phyloP scores from a whole-genome alignment of 92 coral and sea anemone genomes.

The Plumapathes pennacea region DNA sequence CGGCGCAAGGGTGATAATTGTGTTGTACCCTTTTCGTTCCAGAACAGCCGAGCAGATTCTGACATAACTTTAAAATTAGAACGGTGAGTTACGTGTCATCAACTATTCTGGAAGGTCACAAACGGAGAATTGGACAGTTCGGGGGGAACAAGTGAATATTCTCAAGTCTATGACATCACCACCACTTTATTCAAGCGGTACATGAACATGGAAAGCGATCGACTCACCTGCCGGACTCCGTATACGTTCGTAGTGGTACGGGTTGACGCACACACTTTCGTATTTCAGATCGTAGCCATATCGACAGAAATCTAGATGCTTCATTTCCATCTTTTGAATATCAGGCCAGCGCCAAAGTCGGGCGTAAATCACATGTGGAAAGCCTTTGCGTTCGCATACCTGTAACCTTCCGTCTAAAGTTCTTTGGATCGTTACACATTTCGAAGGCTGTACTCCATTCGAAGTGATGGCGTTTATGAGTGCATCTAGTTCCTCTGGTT shows the following conservation, averaged over 20 bases:
- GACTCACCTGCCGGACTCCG: slow-evolving; percentile 91
- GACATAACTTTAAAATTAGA: no score
- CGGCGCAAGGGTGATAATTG: no score
- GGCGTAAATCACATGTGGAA: slow-evolving; percentile 99
- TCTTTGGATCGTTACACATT: slow-evolving; percentile 98
- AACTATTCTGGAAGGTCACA: no score
- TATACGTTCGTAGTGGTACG: slow-evolving; percentile 97
- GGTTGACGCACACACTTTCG: slow-evolving; percentile 99
- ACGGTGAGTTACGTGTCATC: no score
- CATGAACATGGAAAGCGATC: no score
- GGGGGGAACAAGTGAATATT: no score
- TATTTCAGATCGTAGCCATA: slow-evolving; percentile 97
- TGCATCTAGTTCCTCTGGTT: slow-evolving; percentile 95
- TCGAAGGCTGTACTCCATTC: slow-evolving; percentile 92
- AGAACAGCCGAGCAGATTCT: no score
- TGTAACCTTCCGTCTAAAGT: slow-evolving; percentile 98
- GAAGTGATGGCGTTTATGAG: slow-evolving; percentile 90
- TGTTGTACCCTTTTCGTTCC: no score
- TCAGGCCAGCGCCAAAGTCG: slow-evolving; percentile 99
- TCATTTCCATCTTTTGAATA: slow-evolving; percentile 99
- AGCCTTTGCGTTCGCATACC: slow-evolving; percentile 99
- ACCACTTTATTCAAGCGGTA: no score
- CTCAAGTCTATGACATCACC: no score
- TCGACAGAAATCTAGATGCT: slow-evolving; percentile 97
- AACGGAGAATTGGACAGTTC: no score